These are phyloP conservation scores for Teleopsis dalmanni DNA, from an alignment of 1,140 invertebrate species.

Conservation along the genomic window DNA sequence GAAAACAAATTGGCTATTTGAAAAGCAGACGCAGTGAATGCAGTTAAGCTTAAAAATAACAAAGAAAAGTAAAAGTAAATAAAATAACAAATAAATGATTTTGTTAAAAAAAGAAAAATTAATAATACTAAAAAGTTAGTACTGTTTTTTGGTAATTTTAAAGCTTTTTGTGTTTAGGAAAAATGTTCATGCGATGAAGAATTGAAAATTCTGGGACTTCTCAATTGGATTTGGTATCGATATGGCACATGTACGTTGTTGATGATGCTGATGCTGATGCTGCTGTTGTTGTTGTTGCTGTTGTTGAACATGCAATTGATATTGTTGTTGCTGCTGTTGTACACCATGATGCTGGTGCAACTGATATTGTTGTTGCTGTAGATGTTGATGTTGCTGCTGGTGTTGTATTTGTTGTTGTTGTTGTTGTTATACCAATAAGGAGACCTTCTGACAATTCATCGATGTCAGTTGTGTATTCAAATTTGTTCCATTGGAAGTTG, in stretches of 20 bases:
- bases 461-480: conserved; percentile 17
- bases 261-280: not conserved
- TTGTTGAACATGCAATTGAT: not conserved
- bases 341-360: not conserved
- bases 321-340: not conserved
- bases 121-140: too few relatives aligned
- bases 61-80: too few relatives aligned
- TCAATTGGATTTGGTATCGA: conserved; percentile 2
- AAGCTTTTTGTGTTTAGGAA: too few relatives aligned
- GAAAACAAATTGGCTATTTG: too few relatives aligned
- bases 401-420: conserved; percentile 10
- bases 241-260: conserved; percentile 40
- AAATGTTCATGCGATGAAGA: conserved; percentile 9
- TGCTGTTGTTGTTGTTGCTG: not conserved
- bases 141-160: too few relatives aligned
- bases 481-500: conserved; percentile 2
- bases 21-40: too few relatives aligned
- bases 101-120: too few relatives aligned
- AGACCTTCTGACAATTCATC: conserved; percentile 39
- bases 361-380: conserved; percentile 7
- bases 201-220: conserved; percentile 10
- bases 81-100: too few relatives aligned
- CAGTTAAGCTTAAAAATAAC: too few relatives aligned
- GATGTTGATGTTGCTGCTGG: conserved; percentile 1
- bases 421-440: conserved; percentile 37